Evolutionary conservation across 2,797 vertebrate species (phyloP).

Genomic region (Diplodus sargus): DNA sequence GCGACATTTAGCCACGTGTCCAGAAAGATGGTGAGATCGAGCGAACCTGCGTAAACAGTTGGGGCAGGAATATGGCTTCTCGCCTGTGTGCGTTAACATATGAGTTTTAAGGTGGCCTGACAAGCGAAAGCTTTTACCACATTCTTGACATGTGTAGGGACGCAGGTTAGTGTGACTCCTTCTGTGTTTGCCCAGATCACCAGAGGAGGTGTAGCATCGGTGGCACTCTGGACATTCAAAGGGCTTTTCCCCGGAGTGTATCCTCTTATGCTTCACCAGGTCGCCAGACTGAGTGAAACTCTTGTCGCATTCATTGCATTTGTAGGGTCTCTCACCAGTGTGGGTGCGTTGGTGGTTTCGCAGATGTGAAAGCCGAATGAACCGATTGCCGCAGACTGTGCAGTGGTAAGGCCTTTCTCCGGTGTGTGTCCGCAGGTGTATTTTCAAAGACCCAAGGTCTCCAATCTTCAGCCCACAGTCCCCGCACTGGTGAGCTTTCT

Average conservation of each 20-base stretch:
- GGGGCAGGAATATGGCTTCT: conserved; percentile 85
- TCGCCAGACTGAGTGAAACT: conserved; percentile 86
- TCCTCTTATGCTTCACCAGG: conserved; percentile 85
- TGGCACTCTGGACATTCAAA: conserved; percentile 85
- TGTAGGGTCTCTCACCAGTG: conserved; percentile 85
- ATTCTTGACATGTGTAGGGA: conserved; percentile 84
- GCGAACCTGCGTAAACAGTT: conserved; percentile 83
- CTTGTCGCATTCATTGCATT: conserved; percentile 83
- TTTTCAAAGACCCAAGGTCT: conserved; percentile 82
- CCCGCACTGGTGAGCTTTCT: conserved; percentile 82
- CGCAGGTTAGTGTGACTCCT: conserved; percentile 84
- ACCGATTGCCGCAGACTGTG: conserved; percentile 82
- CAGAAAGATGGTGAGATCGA: conserved; percentile 85
- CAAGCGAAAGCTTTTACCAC: conserved; percentile 82
- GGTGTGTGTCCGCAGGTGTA: conserved; percentile 84
- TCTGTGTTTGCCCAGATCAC: conserved; percentile 85
- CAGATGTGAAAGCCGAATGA: conserved; percentile 83
- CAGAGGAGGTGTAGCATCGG: conserved; percentile 83
- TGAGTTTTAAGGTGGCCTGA: conserved; percentile 85
- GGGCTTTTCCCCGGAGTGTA: conserved; percentile 85
- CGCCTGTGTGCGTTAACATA: conserved; percentile 85
- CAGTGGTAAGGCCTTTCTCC: conserved; percentile 86
- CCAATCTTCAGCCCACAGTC: conserved; percentile 84
- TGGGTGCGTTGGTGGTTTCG: conserved; percentile 86
- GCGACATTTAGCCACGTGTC: conserved; percentile 82